Conservation (phyloP, 2,113 vertebrate species). For the Pseudorhombus dupliciocellatus region DNA sequence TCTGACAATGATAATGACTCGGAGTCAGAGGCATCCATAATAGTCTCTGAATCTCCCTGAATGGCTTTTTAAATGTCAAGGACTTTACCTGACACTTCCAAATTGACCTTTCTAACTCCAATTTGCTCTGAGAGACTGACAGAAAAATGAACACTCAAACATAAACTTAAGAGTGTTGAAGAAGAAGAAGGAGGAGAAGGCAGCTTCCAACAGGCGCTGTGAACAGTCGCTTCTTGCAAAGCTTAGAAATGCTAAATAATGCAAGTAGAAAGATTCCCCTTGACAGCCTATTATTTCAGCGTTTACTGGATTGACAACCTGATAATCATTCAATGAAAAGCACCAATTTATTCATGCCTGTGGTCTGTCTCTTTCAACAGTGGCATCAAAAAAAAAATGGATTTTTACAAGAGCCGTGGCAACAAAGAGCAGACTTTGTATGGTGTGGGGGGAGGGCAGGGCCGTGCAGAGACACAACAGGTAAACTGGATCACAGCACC, state of each 20-base stretch:
- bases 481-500: slow-evolving; percentile 3
- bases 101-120: slow-evolving; percentile 76
- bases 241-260: slow-evolving; percentile 64
- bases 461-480: slow-evolving; percentile 7
- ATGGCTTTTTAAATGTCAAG: slow-evolving; percentile 83
- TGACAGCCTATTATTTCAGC: slow-evolving; percentile 70
- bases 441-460: slow-evolving; percentile 21
- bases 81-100: slow-evolving; percentile 76
- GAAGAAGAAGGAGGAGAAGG: slow-evolving; percentile 25
- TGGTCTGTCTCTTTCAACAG: slow-evolving; percentile 61
- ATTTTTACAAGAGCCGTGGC: slow-evolving; percentile 34
- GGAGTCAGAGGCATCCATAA: slow-evolving; percentile 67
- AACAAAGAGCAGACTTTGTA: slow-evolving; percentile 49
- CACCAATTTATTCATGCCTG: slow-evolving; percentile 62
- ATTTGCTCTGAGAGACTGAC: slow-evolving; percentile 66
- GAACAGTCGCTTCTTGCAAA: slow-evolving; percentile 48
- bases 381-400: slow-evolving; percentile 45
- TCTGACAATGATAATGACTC: slow-evolving; percentile 71
- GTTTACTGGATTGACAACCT: slow-evolving; percentile 71
- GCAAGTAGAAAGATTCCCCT: slow-evolving; percentile 31
- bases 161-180: slow-evolving; percentile 44
- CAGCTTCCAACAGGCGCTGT: slow-evolving; percentile 20
- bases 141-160: slow-evolving; percentile 59
- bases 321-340: slow-evolving; percentile 70
- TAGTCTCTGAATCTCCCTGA: slow-evolving; percentile 67